Evolutionary conservation across 2,888 invertebrate species (phyloP), one percentile per base, ranked within the genome.

Genomic region (Graphium colonna): DNA sequence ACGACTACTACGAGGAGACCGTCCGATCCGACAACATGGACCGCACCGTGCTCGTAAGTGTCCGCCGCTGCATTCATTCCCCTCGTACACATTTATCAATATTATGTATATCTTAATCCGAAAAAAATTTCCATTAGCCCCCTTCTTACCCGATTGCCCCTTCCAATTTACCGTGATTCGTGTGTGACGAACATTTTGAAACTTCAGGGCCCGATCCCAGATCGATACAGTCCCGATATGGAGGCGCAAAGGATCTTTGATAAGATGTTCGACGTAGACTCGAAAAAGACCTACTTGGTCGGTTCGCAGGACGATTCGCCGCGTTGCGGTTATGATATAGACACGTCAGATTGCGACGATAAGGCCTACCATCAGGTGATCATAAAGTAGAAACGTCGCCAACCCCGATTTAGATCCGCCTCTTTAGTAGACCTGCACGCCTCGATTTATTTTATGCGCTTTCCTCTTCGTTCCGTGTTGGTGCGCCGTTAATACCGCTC

Each of bases 151-250:
- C 45, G 38, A 54, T 48, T 36, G 36, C 13, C 36, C 12, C 13
- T n/a, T 12, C 4, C 36, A 36, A 3, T n/a, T 36, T 12, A 36
- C 36, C 57, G 57, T 64, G 61, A 59, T 60, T 63, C 60, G 69
- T 73, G 65, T 75, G 64, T 82, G 75, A 80, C 73, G 67, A 73
- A 75, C 71, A 71, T 86, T 88, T 85, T 87, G 77, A 79, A 77
- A 81, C 87, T 83, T 74, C 89, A 89, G 89, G 89, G 84, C 62
- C 75, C 85, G 73, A 83, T 90, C 74, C 85, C 82, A 76, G 90
- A 88, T 84, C 84, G 88, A 73, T 90, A 90, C 88, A 90, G 90
- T 82, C 90, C 90, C 75, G 90, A 90, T 82, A 80, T 88, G 82
- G 89, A 90, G 75, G 89, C 89, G 69, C 88, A 90, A 79, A 80